phyloP scores from a whole-genome alignment of 1,140 invertebrate species.

The Euwallacea similis region DNA sequence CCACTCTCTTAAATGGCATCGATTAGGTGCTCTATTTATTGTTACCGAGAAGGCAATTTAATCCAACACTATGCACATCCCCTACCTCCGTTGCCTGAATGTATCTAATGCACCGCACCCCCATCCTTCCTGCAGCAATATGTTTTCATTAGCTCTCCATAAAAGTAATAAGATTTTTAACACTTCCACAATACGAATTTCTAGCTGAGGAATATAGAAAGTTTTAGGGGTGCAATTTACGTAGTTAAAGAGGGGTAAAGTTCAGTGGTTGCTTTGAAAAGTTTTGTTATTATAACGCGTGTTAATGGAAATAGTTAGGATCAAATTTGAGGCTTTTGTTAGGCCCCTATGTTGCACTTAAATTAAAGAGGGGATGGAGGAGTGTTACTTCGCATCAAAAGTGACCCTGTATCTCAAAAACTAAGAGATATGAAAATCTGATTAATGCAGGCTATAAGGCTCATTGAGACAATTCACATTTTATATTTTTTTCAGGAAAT shows the following conservation, averaged over 20 bases:
- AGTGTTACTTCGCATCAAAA: no score
- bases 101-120: neutral
- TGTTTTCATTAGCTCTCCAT: constrained; percentile 25
- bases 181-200: constrained; percentile 9
- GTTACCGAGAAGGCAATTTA: neutral
- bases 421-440: no score
- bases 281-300: neutral
- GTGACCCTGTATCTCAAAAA: no score
- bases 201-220: constrained; percentile 3
- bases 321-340: neutral
- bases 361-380: neutral
- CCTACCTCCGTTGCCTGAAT: neutral
- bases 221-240: neutral
- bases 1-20: neutral
- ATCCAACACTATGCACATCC: no score
- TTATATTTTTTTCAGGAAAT: no score
- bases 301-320: neutral
- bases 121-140: constrained; percentile 4
- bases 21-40: neutral
- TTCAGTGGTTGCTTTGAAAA: neutral
- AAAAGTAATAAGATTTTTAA: constrained; percentile 23
- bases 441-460: no score
- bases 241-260: neutral
- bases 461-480: no score
- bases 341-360: neutral